phyloP scores from a whole-genome alignment of 1,140 invertebrate species.

The Drosophila sproati region DNA sequence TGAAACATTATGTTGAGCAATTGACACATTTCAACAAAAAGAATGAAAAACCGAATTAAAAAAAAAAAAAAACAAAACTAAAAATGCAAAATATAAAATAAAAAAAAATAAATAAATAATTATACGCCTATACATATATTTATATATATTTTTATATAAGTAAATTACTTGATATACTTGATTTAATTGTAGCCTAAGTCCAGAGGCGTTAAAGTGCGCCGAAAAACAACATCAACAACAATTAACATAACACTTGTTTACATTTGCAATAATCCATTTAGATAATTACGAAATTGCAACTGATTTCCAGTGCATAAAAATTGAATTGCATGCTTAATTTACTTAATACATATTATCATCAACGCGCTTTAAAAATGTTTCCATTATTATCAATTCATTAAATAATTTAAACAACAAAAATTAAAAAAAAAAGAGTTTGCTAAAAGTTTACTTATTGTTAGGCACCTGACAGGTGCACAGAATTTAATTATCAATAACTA shows the following conservation, averaged over 20 bases:
- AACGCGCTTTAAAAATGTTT: slow-evolving; percentile 69
- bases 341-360: slow-evolving; percentile 57
- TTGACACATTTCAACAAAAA: slow-evolving; percentile 61
- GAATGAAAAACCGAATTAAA: slow-evolving; percentile 2
- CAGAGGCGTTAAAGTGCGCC: slow-evolving; percentile 39
- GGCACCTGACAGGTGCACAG: slow-evolving; percentile 37
- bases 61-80: slow-evolving; percentile 41
- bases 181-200: slow-evolving; percentile 62
- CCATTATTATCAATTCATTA: slow-evolving; percentile 68
- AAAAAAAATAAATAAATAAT: slow-evolving; percentile 26
- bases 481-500: slow-evolving; percentile 52
- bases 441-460: slow-evolving; percentile 76
- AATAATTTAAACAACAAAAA: slow-evolving; percentile 62
- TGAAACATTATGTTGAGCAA: slow-evolving; percentile 42
- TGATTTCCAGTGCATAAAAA: slow-evolving; percentile 24
- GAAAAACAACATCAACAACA: slow-evolving; percentile 38
- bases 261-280: slow-evolving; percentile 66
- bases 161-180: slow-evolving; percentile 53
- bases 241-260: slow-evolving; percentile 70
- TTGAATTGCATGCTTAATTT: slow-evolving; percentile 55
- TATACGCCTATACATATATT: slow-evolving; percentile 38
- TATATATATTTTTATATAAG: slow-evolving; percentile 73
- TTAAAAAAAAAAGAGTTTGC: slow-evolving; percentile 48
- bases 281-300: slow-evolving; percentile 24
- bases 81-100: slow-evolving; percentile 37